A percentile compares a stretch with the other conserved stretches of the same genome.
Conservation (phyloP, 2,888 invertebrate species). For the Brachypalpus laphriformis region DNA sequence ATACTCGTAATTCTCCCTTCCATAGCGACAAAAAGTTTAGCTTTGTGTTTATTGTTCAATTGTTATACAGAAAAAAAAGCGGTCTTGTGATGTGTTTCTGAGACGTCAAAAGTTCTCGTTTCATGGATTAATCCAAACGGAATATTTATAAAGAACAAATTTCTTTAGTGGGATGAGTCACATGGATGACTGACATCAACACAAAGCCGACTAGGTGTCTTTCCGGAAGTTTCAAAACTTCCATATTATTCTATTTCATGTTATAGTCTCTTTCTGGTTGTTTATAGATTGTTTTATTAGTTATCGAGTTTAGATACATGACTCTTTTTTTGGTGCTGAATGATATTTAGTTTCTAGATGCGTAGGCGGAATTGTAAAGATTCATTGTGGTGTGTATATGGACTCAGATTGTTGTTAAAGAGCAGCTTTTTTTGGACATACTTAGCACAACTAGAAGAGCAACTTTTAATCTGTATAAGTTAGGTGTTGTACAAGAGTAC, state of each 20-base stretch:
- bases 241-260: neutral
- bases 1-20: neutral
- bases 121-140: neutral
- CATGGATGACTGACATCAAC: neutral
- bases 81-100: neutral
- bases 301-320: neutral
- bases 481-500: too few relatives aligned
- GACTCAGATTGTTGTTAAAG: too few relatives aligned
- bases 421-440: too few relatives aligned
- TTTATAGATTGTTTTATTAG: neutral
- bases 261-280: neutral
- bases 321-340: neutral
- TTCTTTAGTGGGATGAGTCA: neutral
- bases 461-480: too few relatives aligned
- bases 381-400: neutral
- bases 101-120: neutral
- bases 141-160: neutral
- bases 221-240: slow-evolving; percentile 1
- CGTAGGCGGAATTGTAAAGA: neutral
- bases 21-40: neutral
- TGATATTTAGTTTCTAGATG: neutral
- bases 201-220: neutral
- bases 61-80: neutral
- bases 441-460: too few relatives aligned
- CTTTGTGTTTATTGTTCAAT: neutral